Evolutionary conservation across 1,140 invertebrate species (phyloP).

Genomic region (Pseudobourletiella spinata): DNA sequence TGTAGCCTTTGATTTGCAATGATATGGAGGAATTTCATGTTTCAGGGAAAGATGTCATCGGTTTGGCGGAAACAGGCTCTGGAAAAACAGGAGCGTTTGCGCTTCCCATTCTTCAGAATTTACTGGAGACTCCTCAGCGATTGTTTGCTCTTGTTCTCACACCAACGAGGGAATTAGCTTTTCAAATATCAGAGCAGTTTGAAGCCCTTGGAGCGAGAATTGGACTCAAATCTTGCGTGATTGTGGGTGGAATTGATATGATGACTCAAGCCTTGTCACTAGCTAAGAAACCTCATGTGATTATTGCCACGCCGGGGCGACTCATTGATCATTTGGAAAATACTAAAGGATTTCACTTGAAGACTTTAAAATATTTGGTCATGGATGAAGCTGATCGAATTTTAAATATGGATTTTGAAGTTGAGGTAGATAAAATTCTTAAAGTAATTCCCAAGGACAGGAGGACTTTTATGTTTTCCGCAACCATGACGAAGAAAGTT

Average conservation of each 20-base stretch:
- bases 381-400: slow-evolving; percentile 97
- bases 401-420: slow-evolving; percentile 92
- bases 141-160: slow-evolving; percentile 91
- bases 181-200: slow-evolving; percentile 93
- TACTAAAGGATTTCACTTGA: slow-evolving; percentile 86
- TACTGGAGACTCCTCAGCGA: slow-evolving; percentile 83
- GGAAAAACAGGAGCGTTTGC: slow-evolving; percentile 98
- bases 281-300: slow-evolving; percentile 90
- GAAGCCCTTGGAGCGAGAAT: slow-evolving; percentile 78
- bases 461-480: slow-evolving; percentile 83
- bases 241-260: slow-evolving; percentile 98
- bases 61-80: slow-evolving; percentile 93
- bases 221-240: slow-evolving; percentile 87
- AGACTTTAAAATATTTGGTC: slow-evolving; percentile 76
- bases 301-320: slow-evolving; percentile 86
- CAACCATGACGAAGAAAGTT: slow-evolving; percentile 98
- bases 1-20: too few relatives aligned
- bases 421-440: slow-evolving; percentile 92
- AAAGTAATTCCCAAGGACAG: slow-evolving; percentile 82
- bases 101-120: slow-evolving; percentile 82
- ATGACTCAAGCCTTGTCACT: slow-evolving; percentile 79
- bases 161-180: slow-evolving; percentile 93
- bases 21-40: too few relatives aligned
- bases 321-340: slow-evolving; percentile 86
- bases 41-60: slow-evolving; percentile 83